Conservation (phyloP, 2,888 invertebrate genomes). For the Gerris lacustris region DNA sequence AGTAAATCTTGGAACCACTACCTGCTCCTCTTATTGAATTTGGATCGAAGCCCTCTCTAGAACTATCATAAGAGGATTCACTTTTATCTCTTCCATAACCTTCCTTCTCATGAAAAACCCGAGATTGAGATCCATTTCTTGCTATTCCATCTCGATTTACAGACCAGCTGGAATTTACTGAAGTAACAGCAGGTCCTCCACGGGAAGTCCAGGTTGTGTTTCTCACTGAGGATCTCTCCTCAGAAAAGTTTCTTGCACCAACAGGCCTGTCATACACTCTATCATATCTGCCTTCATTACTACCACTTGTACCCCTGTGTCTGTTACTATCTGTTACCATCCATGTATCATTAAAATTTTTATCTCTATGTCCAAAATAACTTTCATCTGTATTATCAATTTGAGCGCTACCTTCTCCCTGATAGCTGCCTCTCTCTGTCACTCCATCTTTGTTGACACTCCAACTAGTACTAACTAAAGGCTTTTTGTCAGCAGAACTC, state of each 20-base stretch:
- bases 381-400: constrained; percentile 10
- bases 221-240: neutral
- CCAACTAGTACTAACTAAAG: constrained; percentile 14
- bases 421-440: constrained; percentile 14
- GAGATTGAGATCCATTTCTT: constrained; percentile 13
- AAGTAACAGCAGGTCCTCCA: constrained; percentile 17
- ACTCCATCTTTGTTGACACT: constrained; percentile 18
- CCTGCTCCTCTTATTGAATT: neutral
- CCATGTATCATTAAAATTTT: neutral
- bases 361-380: constrained; percentile 6
- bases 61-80: neutral
- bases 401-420: constrained; percentile 1
- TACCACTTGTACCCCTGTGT: neutral
- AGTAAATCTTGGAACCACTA: constrained; percentile 2
- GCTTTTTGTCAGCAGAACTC: constrained; percentile 19
- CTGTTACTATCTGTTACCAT: neutral
- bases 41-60: neutral
- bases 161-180: constrained; percentile 17
- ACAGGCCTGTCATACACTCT: neutral
- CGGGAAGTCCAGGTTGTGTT: neutral
- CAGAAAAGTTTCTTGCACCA: constrained; percentile 1
- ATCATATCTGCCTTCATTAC: neutral
- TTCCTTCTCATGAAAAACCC: constrained; percentile 16
- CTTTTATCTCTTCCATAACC: constrained; percentile 12
- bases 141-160: constrained; percentile 16